phyloP scores from a whole-genome alignment of 2,888 invertebrate genomes.

The Sympetrum striolatum region DNA sequence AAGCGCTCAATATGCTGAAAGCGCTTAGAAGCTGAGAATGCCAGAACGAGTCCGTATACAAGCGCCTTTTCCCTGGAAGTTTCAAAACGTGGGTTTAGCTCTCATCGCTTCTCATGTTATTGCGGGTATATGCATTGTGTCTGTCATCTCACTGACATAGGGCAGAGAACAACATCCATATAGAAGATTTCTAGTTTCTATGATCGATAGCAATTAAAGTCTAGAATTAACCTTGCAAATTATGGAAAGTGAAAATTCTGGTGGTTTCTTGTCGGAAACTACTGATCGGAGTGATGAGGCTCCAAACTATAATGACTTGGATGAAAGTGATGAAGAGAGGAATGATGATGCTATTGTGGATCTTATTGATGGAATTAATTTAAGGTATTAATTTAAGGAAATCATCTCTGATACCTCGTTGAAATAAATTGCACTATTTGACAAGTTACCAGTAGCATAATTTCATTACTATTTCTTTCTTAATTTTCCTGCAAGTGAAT shows the following conservation, averaged over 20 bases:
- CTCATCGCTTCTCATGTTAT: too few species aligned
- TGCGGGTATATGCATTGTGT: not conserved
- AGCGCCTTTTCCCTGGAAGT: not conserved
- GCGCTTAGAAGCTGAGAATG: not conserved
- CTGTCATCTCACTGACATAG: too few species aligned
- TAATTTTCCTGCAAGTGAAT: not conserved
- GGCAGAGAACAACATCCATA: too few species aligned
- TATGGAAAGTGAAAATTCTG: too few species aligned
- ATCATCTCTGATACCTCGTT: not conserved
- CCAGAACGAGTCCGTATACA: not conserved
- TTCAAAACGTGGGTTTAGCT: too few species aligned
- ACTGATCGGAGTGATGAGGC: not conserved
- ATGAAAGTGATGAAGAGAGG: not conserved
- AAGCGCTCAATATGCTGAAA: slow-evolving; percentile 2
- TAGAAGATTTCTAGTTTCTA: too few species aligned
- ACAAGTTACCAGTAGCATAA: not conserved
- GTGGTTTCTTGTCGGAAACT: not conserved
- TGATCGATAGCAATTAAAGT: too few species aligned
- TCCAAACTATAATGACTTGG: not conserved
- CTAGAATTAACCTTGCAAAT: too few species aligned
- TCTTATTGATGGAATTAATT: slow-evolving; percentile 1
- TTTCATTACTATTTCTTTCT: not conserved
- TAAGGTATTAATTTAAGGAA: not conserved
- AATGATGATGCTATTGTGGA: not conserved
- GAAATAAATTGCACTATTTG: not conserved